Base-by-base conservation (phyloP, 2,113 vertebrate genomes). In the Pedetes capensis region DNA sequence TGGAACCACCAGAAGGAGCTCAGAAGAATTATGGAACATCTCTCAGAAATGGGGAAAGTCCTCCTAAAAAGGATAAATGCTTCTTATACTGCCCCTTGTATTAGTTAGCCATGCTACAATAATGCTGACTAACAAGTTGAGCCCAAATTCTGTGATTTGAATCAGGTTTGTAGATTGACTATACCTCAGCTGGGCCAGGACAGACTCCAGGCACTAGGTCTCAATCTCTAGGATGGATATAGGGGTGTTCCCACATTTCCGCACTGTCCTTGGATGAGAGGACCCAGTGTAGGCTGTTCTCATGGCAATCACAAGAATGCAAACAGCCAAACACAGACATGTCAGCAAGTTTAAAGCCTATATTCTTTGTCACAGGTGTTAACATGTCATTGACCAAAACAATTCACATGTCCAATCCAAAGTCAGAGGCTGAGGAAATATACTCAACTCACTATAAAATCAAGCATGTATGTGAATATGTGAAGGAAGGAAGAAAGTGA, bases 91-190 rank as follows among this genome's bases (percentile, higher is more conserved):
- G 16, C 27, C 32, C 39, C 17, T 91, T 89, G 39, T 76, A 8
- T 53, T 72, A 79, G 47, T 87, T 88, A 71, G 39, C 32, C 71
- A 10, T 93, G 86, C 27, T 89, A 49, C 13, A 39, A 13, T 68
- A 90, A 78, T 82, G 37, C n/a, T 86, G n/a, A 78, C 42, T 91
- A 87, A 92, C 47, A 83, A 94, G 81, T 12, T 17, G 34, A 91
- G 18, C 42, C 37, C 83, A 93, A 61, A 78, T n/a, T 81, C 74
- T 47, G 23, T 57, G 51, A 12, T 55, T 95, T 86, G 64, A 89
- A 94, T 37, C 55, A 86, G n/a, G 61, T 47, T 29, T 88, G 6
- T 22, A 68, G 8, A 68, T 69, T 51, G 8, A 29, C 20, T 89
- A 8, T 71, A 47, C 23, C 22, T 95, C 23, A 72, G 53, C 49